These are phyloP conservation scores for Panopea generosa DNA, from an alignment of 2,888 invertebrate species.

Conservation along the genomic window DNA sequence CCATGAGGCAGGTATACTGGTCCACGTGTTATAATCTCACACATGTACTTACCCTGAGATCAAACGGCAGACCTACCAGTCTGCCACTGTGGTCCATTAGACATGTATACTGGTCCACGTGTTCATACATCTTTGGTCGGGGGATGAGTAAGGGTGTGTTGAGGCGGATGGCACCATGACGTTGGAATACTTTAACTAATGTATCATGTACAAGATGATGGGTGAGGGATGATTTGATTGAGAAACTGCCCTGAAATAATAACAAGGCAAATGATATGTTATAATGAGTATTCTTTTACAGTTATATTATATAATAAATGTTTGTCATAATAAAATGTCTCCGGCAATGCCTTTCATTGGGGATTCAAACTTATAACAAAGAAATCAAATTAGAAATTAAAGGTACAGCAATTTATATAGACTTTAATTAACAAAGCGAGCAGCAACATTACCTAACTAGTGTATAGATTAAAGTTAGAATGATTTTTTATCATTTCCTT, in stretches of 20 bases:
- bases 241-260: conserved; percentile 67
- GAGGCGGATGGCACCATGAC: conserved; percentile 91
- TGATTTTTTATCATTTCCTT: no score
- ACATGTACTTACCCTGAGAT: conserved; percentile 89
- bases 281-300: not conserved
- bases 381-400: no score
- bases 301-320: not conserved
- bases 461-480: no score
- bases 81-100: conserved; percentile 95
- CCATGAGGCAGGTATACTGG: no score
- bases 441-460: no score
- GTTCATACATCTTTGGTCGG: conserved; percentile 72
- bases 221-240: conserved; percentile 84
- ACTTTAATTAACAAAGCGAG: no score
- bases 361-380: not conserved
- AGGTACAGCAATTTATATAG: no score
- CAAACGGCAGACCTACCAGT: conserved; percentile 92
- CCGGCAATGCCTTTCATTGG: no score
- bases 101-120: conserved; percentile 87
- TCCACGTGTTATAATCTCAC: no score
- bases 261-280: conserved; percentile 3
- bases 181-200: conserved; percentile 81
- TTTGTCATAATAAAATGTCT: no score
- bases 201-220: conserved; percentile 86
- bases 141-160: conserved; percentile 93